These are phyloP conservation scores for Sebastolobus altivelis DNA, from an alignment of 2,797 vertebrate genomes.

Conservation along the genomic window DNA sequence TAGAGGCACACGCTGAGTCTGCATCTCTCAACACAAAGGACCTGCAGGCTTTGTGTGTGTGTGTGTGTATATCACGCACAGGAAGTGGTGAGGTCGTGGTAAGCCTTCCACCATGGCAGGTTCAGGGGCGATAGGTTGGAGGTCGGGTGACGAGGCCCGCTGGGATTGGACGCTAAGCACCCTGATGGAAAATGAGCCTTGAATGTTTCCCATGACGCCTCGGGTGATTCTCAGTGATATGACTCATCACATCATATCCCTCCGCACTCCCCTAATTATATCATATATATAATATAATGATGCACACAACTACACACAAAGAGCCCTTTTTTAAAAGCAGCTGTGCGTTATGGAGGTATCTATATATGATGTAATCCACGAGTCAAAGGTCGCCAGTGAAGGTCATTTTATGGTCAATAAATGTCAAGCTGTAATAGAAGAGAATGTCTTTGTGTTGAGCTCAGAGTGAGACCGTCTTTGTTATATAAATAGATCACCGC, in stretches of 20 bases:
- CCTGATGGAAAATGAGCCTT: constrained; percentile 13
- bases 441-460: constrained; percentile 41
- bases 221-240: constrained; percentile 25
- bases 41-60: constrained; percentile 11
- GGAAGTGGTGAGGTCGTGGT: constrained; percentile 76
- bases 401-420: constrained; percentile 45
- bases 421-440: constrained; percentile 49
- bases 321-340: constrained; percentile 47
- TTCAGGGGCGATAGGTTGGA: constrained; percentile 40
- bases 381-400: constrained; percentile 56
- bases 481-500: constrained; percentile 43
- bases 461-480: constrained; percentile 24
- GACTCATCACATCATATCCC: constrained; percentile 25
- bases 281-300: constrained; percentile 11
- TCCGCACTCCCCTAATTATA: constrained; percentile 24
- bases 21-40: constrained; percentile 43
- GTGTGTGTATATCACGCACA: constrained; percentile 37
- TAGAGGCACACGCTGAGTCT: constrained; percentile 33
- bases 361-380: constrained; percentile 41
- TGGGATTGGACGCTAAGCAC: constrained; percentile 35
- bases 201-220: constrained; percentile 35
- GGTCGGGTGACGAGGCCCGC: constrained; percentile 18
- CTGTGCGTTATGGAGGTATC: constrained; percentile 27
- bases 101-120: constrained; percentile 52
- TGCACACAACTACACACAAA: constrained; percentile 44